Base-by-base conservation (phyloP, 2,113 vertebrate genomes). In the Rhizomys pruinosus region DNA sequence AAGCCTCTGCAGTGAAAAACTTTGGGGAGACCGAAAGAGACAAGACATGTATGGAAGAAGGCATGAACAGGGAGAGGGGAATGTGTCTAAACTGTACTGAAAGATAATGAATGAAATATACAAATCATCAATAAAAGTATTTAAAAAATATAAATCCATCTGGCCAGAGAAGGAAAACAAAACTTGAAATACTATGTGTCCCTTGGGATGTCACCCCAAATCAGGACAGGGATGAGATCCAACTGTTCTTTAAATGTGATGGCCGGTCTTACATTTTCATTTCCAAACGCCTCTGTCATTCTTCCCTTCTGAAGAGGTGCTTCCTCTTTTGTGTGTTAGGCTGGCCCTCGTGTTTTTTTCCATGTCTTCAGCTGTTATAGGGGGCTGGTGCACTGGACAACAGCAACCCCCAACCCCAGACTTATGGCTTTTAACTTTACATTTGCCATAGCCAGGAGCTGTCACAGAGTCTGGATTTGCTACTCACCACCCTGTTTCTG, bases 351-450 rank as follows among this genome's bases (percentile, higher is more conserved):
- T 91, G 47, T 59, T 85, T 94, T 96, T 79, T 77, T 89, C 13
- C 84, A 17, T 61, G 59, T 55, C 57, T 76, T 47, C 80, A n/a
- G 52, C 22, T 0, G 87, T 47, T 69, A 12, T 59, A 4, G 7
- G 42, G 42, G 64, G 32, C 52, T 87, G 73, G 72, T 23, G 66
- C 32, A 39, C 64, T n/a, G 47, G 68, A 52, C 74, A 89, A 13
- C 27, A 76, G 57, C 23, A 76, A 47, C 66, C 93, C 42, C 23
- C 78, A 71, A n/a, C 4, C 73, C 44, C 55, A 94, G 89, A 59
- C 42, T 84, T 86, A 69, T 0, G 1, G 55, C 52, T 95, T 92
- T 34, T 84, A 63, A 39, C 72, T 96, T 96, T 37, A 66, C 55
- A 5, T 3, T n/a, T 69, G 1, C 1, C 1, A 0, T 84, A 87